Conservation (phyloP, 2,888 invertebrate genomes). For the Dynastes grantii region DNA sequence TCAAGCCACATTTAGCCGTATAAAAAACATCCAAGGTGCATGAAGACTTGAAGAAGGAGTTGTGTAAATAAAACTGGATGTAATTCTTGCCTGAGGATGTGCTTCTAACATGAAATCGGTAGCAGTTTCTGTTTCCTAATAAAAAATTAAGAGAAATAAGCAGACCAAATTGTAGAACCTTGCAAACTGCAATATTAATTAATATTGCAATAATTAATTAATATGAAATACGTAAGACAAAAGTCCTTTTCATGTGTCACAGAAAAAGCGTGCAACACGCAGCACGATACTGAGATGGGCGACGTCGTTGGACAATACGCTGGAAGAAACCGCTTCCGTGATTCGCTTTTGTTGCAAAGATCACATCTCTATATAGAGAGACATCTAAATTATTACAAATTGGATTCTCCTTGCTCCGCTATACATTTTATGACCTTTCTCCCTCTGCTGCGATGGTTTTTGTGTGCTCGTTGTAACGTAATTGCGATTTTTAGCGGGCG, state of each 20-base stretch:
- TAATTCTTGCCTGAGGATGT: too few relatives aligned
- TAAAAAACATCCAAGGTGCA: too few relatives aligned
- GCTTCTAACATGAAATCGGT: too few relatives aligned
- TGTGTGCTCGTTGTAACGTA: slow-evolving; percentile 14
- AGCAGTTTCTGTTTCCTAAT: too few relatives aligned
- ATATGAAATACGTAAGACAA: background rate
- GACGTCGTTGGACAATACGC: slow-evolving; percentile 15
- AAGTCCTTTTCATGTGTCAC: background rate
- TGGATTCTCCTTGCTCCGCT: slow-evolving; percentile 25
- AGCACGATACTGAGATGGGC: background rate
- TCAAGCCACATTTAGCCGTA: too few relatives aligned
- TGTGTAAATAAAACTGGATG: too few relatives aligned
- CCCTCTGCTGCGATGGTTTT: background rate
- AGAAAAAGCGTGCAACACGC: background rate
- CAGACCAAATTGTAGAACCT: too few relatives aligned
- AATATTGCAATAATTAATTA: too few relatives aligned
- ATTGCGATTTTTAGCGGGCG: slow-evolving; percentile 27
- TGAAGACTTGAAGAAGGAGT: too few relatives aligned
- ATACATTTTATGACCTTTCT: slow-evolving; percentile 22
- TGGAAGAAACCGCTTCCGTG: slow-evolving; percentile 6
- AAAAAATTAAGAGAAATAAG: too few relatives aligned
- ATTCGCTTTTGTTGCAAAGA: slow-evolving; percentile 30
- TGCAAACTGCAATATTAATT: too few relatives aligned
- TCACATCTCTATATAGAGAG: slow-evolving; percentile 27
- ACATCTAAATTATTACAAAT: slow-evolving; percentile 41